These are phyloP conservation scores for Tyrannus savana DNA, from an alignment of 2,113 vertebrate genomes.

Conservation along the genomic window DNA sequence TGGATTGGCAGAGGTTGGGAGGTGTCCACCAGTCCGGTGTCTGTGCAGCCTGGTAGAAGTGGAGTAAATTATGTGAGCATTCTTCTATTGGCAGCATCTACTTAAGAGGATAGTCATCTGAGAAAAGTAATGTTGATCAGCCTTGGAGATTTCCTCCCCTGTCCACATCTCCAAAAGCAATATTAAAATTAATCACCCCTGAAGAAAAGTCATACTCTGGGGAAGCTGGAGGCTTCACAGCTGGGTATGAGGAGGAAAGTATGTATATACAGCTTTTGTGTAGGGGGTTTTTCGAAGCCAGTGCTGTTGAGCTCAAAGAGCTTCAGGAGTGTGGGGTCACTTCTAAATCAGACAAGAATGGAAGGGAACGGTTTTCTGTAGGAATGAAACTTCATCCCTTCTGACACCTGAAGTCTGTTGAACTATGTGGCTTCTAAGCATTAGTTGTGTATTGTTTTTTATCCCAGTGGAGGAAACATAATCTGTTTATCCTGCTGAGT, in stretches of 20 bases:
- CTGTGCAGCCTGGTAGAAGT: not conserved
- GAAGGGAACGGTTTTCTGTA: not conserved
- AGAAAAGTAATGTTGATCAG: not conserved
- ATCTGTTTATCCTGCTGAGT: not conserved
- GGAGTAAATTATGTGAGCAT: not conserved
- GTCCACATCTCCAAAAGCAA: not conserved
- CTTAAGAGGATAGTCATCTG: not conserved
- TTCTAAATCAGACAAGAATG: not conserved
- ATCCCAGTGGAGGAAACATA: rapidly evolving
- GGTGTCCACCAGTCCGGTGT: not conserved
- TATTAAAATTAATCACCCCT: not conserved
- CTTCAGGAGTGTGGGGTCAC: not conserved
- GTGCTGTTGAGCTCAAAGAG: not conserved
- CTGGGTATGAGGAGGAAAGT: not conserved
- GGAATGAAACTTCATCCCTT: not conserved
- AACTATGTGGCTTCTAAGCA: not conserved
- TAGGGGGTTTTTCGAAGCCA: not conserved
- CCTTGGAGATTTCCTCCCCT: not conserved
- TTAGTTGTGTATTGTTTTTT: not conserved
- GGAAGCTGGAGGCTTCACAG: not conserved
- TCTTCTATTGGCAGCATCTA: not conserved
- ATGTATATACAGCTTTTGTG: not conserved
- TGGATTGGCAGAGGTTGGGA: not conserved
- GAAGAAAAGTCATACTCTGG: not conserved
- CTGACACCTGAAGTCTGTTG: not conserved